These are phyloP conservation scores for Acanthurus tractus DNA, from an alignment of 2,797 vertebrate genomes.

Conservation along the genomic window DNA sequence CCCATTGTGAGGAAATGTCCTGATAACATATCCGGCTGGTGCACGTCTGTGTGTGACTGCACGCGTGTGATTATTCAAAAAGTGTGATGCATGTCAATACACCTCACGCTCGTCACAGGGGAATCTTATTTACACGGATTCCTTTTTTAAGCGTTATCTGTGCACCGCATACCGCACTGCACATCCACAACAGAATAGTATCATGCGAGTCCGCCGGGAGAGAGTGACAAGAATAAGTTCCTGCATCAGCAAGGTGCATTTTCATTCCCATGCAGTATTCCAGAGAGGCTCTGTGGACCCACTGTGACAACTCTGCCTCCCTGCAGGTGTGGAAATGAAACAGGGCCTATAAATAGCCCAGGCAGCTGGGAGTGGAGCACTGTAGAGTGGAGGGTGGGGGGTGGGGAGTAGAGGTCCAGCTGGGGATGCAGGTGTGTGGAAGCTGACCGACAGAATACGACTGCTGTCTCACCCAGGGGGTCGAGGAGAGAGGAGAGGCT, in stretches of 20 bases:
- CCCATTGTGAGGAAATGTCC: slow-evolving; percentile 30
- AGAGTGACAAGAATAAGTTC: slow-evolving; percentile 82
- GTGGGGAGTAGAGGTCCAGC: slow-evolving; percentile 79
- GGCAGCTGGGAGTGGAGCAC: slow-evolving; percentile 89
- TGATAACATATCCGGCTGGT: slow-evolving; percentile 34
- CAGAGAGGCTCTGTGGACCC: slow-evolving; percentile 81
- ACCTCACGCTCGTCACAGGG: slow-evolving; percentile 47
- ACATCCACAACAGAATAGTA: slow-evolving; percentile 68
- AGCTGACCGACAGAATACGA: slow-evolving; percentile 79
- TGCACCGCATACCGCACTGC: slow-evolving; percentile 62
- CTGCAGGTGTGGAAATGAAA: slow-evolving; percentile 94
- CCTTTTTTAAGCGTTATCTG: slow-evolving; percentile 64
- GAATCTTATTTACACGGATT: slow-evolving; percentile 67
- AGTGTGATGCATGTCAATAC: slow-evolving; percentile 58
- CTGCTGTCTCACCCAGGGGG: slow-evolving; percentile 73
- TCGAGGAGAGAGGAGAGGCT: slow-evolving; percentile 20
- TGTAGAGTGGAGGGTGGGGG: slow-evolving; percentile 62
- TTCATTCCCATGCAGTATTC: slow-evolving; percentile 84
- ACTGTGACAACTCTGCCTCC: slow-evolving; percentile 86
- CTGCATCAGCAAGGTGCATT: slow-evolving; percentile 86
- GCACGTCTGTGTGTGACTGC: slow-evolving; percentile 12
- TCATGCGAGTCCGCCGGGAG: slow-evolving; percentile 66
- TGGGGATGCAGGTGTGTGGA: slow-evolving; percentile 86
- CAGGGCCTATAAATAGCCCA: slow-evolving; percentile 91
- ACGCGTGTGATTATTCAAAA: slow-evolving; percentile 57